Base-by-base conservation (phyloP, 2,888 invertebrate species). In the Apodemia duryi region DNA sequence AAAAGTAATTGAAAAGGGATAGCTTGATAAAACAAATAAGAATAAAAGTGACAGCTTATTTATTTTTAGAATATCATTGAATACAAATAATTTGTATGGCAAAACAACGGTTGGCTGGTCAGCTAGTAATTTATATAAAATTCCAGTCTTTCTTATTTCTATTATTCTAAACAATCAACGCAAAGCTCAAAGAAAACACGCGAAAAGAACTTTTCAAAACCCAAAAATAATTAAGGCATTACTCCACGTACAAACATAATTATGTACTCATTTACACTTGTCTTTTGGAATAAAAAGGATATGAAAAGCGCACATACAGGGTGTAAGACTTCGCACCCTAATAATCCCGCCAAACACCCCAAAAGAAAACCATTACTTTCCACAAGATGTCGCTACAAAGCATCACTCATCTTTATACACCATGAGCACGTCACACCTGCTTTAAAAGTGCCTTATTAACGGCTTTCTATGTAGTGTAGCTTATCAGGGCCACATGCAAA, bases 371-470 rank as follows among this genome's bases (percentile, higher is more conserved):
- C 76, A 72, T 72, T 69, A 75, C 76, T 68, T 71, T 32, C 61
- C 69, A 78, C 76, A 72, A 78, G 75, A 74, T 72, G 71, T 68
- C 74, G 73, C 73, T 69, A 86, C 77, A 87, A 85, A 85, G 79
- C 70, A 46, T 76, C 86, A 83, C 88, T 86, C 80, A 75, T 82
- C 83, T 81, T 80, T 82, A 75, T 77, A 71, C 70, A 69, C 38
- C 70, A 73, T 69, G 69, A 79, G 77, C 77, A 80, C 81, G 79
- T 87, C 82, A 88, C 88, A 88, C 88, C 89, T 88, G 80, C 78
- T 70, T 74, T 79, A 78, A 87, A 87, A 90, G 90, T 88, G 82
- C 90, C 90, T 91, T 89, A 90, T 89, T 88, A 88, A 71, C 82
- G 73, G 80, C 79, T 79, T 82, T 80, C 80, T 77, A 81, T 81